Percentiles rank a stretch among this genome's conserved stretches.
phyloP scores from a whole-genome alignment of 2,888 invertebrate genomes.

The Drosophila vallismaia region DNA sequence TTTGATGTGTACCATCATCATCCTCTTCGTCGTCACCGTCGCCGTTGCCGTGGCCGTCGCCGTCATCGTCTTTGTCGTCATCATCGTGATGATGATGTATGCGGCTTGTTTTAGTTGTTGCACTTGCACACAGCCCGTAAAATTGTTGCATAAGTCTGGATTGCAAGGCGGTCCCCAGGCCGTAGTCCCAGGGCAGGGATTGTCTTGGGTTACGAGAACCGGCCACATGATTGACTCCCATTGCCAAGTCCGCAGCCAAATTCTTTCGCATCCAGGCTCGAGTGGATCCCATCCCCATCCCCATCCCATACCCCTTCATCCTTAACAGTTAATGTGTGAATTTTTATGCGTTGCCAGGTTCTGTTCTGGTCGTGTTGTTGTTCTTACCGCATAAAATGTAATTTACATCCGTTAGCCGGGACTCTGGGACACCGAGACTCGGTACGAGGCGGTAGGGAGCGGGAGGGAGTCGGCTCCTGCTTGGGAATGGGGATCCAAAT shows the following conservation, averaged over 20 bases:
- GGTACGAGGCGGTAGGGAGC: conserved; percentile 6
- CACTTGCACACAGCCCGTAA: conserved; percentile 66
- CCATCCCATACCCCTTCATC: conserved; percentile 44
- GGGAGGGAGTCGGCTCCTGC: conserved; percentile 4
- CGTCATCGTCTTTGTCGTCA: conserved; percentile 43
- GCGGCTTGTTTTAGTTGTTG: conserved; percentile 67
- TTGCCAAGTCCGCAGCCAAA: conserved; percentile 50
- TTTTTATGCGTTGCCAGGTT: conserved; percentile 79
- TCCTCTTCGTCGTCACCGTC: conserved; percentile 53
- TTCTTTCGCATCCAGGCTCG: conserved; percentile 31
- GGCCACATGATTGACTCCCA: conserved; percentile 72
- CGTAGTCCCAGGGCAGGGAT: conserved; percentile 14
- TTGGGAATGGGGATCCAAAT: conserved; percentile 41
- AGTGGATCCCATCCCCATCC: conserved; percentile 13
- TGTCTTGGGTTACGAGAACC: conserved; percentile 45
- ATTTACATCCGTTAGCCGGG: conserved; percentile 77
- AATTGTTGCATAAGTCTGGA: conserved; percentile 77
- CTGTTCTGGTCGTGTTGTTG: conserved; percentile 62
- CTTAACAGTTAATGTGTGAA: conserved; percentile 79
- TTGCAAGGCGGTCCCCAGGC: conserved; percentile 55
- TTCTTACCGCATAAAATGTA: conserved; percentile 75
- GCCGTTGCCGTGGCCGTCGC: conserved; percentile 59
- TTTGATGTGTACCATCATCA: conserved; percentile 76
- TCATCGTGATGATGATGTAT: conserved; percentile 42
- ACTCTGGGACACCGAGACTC: conserved; percentile 40